These are phyloP conservation scores for Bergia sp. DNA, from an alignment of 92 coral and sea anemone species.

Conservation along the genomic window DNA sequence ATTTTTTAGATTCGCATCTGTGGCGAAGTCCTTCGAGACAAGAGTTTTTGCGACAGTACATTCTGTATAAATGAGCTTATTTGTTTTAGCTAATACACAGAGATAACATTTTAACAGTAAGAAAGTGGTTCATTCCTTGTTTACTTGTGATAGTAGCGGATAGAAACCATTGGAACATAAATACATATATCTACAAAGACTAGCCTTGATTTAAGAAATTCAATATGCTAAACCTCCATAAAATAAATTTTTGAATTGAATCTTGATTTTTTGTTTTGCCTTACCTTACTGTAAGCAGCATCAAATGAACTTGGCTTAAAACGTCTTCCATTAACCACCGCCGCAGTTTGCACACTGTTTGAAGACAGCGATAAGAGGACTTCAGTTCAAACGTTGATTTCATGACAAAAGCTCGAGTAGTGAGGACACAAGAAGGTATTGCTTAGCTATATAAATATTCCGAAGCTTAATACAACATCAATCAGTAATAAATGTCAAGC, in stretches of 20 bases:
- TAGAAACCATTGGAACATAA: not conserved
- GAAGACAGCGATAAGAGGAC: not conserved
- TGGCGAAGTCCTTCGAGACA: not conserved
- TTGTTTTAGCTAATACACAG: not conserved
- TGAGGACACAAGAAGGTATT: not conserved
- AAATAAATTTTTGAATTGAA: not conserved
- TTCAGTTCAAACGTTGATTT: too few relatives aligned
- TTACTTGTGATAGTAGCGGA: not conserved
- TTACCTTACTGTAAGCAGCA: not conserved
- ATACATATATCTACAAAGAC: not conserved
- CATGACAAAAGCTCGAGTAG: not conserved
- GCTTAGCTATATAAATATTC: not conserved
- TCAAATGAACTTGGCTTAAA: not conserved
- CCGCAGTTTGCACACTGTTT: not conserved
- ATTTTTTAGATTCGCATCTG: not conserved
- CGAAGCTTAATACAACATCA: not conserved
- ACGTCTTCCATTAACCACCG: not conserved
- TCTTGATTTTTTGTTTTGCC: not conserved
- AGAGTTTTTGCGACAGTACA: not conserved
- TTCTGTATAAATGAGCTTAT: not conserved
- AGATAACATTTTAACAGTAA: not conserved
- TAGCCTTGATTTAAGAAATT: too few relatives aligned
- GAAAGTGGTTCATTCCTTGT: not conserved
- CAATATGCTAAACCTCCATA: not conserved
- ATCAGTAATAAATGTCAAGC: not conserved